These are phyloP conservation scores for Castor canadensis DNA, from an alignment of 2,113 vertebrate species.

Conservation along the genomic window DNA sequence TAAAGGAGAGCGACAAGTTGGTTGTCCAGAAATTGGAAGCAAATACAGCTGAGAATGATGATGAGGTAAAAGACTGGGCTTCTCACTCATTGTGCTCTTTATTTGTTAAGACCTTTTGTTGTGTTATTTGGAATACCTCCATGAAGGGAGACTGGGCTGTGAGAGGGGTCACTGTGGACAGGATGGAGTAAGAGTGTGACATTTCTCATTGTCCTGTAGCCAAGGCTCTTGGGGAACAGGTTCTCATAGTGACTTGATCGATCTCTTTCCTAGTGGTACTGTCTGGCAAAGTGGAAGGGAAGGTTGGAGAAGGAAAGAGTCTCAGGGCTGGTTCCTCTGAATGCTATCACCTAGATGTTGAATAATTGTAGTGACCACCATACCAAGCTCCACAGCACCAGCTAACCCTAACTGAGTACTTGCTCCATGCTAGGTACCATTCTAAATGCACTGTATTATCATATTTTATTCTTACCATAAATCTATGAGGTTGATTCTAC, in stretches of 20 bases:
- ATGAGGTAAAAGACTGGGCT: slow-evolving; percentile 83
- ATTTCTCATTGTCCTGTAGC: neutral
- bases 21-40: slow-evolving; percentile 83
- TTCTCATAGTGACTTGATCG: neutral
- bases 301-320: neutral
- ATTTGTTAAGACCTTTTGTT: neutral
- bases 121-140: neutral
- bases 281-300: neutral
- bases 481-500: neutral
- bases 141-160: neutral
- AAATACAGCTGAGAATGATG: slow-evolving; percentile 79
- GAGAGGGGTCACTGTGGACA: neutral
- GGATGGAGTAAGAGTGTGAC: neutral
- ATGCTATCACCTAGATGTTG: neutral
- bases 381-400: too few relatives aligned
- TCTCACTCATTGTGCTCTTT: neutral
- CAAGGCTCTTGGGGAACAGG: neutral
- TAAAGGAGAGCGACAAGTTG: slow-evolving; percentile 64
- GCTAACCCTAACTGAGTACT: neutral
- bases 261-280: neutral
- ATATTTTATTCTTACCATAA: neutral
- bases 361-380: neutral
- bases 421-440: neutral
- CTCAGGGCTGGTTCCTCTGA: neutral
- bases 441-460: neutral